These are phyloP conservation scores for Trachymyrmex septentrionalis DNA, from an alignment of 1,140 invertebrate species.

Conservation along the genomic window DNA sequence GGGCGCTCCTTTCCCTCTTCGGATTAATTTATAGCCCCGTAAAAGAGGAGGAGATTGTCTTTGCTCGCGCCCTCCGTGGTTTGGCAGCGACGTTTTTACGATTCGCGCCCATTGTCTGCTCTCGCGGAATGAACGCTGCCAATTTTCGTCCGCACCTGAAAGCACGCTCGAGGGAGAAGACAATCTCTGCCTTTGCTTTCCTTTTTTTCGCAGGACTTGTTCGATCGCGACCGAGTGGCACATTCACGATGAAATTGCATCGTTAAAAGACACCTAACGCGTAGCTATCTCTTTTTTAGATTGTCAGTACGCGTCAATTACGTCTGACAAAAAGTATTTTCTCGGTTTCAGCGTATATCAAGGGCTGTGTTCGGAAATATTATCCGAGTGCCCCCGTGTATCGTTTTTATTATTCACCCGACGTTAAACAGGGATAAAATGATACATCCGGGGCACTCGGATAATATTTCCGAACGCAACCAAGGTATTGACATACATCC, in stretches of 20 bases:
- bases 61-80: constrained; percentile 75
- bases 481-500: background rate
- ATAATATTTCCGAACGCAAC: too few relatives aligned
- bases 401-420: too few relatives aligned
- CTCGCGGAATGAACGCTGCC: constrained; percentile 67
- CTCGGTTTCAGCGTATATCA: background rate
- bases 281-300: background rate
- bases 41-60: constrained; percentile 81
- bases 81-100: constrained; percentile 83
- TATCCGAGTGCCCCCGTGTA: too few relatives aligned
- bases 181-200: constrained; percentile 29
- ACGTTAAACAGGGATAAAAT: too few relatives aligned
- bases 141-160: constrained; percentile 71
- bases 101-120: constrained; percentile 75
- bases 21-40: constrained; percentile 82
- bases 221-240: background rate
- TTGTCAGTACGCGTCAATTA: constrained; percentile 7
- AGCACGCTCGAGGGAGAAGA: constrained; percentile 45
- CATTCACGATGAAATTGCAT: constrained; percentile 40
- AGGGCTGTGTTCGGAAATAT: too few relatives aligned
- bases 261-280: constrained; percentile 28
- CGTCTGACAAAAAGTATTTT: background rate
- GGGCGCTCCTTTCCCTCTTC: constrained; percentile 65
- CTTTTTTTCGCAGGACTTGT: background rate
- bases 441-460: too few relatives aligned